Percentiles rank a stretch among this genome's conserved stretches.
Conservation (phyloP, 2,113 vertebrate genomes). For the Taxidea taxus region DNA sequence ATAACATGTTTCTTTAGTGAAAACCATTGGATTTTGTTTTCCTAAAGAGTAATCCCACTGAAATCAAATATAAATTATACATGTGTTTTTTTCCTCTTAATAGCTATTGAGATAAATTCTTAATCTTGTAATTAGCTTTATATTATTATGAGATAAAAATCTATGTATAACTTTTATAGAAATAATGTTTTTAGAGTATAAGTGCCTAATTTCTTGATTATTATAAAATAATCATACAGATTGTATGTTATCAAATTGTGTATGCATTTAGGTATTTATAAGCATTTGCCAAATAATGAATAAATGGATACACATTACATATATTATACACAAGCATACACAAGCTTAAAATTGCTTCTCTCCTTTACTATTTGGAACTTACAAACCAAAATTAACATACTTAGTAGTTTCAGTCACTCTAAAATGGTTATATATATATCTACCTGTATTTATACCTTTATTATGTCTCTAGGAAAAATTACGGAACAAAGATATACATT, state of each 20-base stretch:
- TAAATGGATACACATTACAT: background rate
- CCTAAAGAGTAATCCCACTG: constrained; percentile 28
- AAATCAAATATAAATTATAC: constrained; percentile 44
- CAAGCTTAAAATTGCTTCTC: background rate
- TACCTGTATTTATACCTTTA: background rate
- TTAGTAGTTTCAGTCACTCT: background rate
- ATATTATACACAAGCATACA: background rate
- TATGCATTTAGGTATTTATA: background rate
- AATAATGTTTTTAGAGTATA: background rate
- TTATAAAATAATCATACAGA: background rate
- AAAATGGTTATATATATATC: background rate
- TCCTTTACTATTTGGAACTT: background rate
- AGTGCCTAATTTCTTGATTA: background rate
- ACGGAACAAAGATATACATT: background rate
- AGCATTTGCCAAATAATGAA: background rate
- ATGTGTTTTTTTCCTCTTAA: background rate
- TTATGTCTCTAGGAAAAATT: background rate
- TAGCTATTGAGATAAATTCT: constrained; percentile 43
- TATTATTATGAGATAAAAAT: constrained; percentile 1
- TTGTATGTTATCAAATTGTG: background rate
- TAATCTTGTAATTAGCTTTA: constrained; percentile 26
- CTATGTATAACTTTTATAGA: background rate
- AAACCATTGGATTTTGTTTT: constrained; percentile 55
- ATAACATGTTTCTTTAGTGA: constrained; percentile 30
- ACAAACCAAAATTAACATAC: constrained; percentile 6